These are phyloP conservation scores for Chelonoidis abingdonii DNA, from an alignment of 2,113 vertebrate species.

Conservation along the genomic window DNA sequence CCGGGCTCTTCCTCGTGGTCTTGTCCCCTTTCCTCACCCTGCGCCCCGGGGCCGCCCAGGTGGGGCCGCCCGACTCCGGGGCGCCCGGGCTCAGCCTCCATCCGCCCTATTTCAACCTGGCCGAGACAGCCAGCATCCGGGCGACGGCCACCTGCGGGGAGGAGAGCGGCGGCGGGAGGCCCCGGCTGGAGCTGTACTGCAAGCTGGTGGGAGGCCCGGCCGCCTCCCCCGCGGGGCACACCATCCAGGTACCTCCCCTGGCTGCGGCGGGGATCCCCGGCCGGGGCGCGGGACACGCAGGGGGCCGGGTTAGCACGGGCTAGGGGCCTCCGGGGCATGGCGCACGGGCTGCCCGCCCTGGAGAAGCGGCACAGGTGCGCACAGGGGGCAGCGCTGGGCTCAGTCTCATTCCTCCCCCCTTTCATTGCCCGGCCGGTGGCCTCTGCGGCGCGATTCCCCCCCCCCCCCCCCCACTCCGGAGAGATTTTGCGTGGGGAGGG, in stretches of 20 bases:
- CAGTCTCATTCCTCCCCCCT: background rate
- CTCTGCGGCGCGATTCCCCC: background rate
- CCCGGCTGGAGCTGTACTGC: constrained; percentile 88
- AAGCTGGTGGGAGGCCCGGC: constrained; percentile 91
- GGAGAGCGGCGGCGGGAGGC: constrained; percentile 67
- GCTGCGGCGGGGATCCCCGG: background rate
- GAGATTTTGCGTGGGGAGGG: background rate
- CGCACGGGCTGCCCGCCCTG: background rate
- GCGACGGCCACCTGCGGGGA: constrained; percentile 93
- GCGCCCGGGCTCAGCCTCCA: constrained; percentile 80
- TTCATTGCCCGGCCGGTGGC: background rate
- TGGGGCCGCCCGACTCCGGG: background rate
- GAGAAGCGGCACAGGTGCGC: background rate
- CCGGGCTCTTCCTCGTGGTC: background rate
- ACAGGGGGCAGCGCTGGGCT: background rate
- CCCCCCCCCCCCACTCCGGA: no score
- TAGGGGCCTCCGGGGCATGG: no score
- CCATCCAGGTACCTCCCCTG: constrained; percentile 86
- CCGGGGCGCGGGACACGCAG: no score
- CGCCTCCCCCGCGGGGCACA: constrained; percentile 74
- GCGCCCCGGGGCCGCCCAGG: background rate
- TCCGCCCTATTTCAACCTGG: constrained; percentile 93
- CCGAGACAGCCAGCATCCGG: constrained; percentile 79
- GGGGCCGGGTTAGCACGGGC: no score
- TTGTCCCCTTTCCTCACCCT: background rate